phyloP scores from a whole-genome alignment of 2,797 vertebrate genomes.

The Melanotaenia pygmaea region DNA sequence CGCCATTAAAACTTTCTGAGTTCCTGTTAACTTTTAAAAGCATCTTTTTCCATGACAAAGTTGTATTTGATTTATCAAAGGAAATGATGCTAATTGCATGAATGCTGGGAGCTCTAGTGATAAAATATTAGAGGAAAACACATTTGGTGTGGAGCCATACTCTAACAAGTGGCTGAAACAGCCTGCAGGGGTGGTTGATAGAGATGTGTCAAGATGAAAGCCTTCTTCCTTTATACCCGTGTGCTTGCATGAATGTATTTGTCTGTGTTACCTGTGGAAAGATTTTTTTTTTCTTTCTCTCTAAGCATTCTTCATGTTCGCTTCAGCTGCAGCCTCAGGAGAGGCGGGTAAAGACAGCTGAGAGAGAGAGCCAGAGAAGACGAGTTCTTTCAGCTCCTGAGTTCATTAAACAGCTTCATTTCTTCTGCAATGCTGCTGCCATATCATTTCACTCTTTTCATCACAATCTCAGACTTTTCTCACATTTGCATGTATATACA shows the following conservation, averaged over 20 bases:
- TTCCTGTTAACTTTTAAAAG: constrained; percentile 1
- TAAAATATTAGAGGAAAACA: constrained; percentile 4
- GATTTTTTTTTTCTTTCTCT: background rate
- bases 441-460: constrained; percentile 28
- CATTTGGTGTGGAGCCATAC: constrained; percentile 24
- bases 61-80: constrained; percentile 13
- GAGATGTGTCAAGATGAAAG: constrained; percentile 27
- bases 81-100: background rate
- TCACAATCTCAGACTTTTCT: constrained; percentile 39
- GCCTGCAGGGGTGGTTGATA: constrained; percentile 4
- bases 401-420: constrained; percentile 42
- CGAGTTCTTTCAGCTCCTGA: constrained; percentile 2
- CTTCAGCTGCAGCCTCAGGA: constrained; percentile 28
- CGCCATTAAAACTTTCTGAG: constrained; percentile 1
- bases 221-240: background rate
- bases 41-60: background rate
- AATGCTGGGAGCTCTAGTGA: constrained; percentile 4
- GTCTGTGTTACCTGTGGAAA: constrained; percentile 26
- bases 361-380: constrained; percentile 7
- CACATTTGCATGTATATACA: constrained; percentile 39
- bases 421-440: constrained; percentile 8
- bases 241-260: background rate
- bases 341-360: constrained; percentile 1
- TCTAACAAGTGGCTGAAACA: constrained; percentile 23
- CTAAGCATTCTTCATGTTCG: constrained; percentile 29